Evolutionary conservation across 2,797 vertebrate species (phyloP).

Genomic region (Silurus aristotelis): DNA sequence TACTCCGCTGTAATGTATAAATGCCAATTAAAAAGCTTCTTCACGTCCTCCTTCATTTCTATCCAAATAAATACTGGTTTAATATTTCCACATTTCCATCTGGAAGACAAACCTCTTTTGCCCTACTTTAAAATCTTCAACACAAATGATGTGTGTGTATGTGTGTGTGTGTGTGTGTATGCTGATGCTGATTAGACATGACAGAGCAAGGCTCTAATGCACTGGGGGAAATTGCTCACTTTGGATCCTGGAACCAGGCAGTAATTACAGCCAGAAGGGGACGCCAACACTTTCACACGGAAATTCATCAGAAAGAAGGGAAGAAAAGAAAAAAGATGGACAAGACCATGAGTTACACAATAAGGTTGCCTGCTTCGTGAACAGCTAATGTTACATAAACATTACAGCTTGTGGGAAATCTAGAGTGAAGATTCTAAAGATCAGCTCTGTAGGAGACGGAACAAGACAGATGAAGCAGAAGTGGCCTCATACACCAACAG

Average conservation of each 20-base stretch:
- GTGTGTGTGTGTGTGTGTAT: slow-evolving; percentile 48
- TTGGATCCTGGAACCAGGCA: slow-evolving; percentile 58
- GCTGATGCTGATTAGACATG: slow-evolving; percentile 66
- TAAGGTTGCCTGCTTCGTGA: not conserved
- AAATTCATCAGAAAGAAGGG: not conserved
- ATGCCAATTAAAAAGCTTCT: too few relatives aligned
- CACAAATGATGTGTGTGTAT: slow-evolving; percentile 46
- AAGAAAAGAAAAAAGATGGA: too few relatives aligned
- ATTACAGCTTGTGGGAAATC: not conserved
- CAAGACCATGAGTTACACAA: not conserved
- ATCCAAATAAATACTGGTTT: slow-evolving; percentile 1
- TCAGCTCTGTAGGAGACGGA: too few relatives aligned
- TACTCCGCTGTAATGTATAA: too few relatives aligned
- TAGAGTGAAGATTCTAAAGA: not conserved
- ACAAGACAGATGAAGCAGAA: too few relatives aligned
- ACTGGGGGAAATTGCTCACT: slow-evolving; percentile 59
- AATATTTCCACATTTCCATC: slow-evolving; percentile 20
- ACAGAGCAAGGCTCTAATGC: slow-evolving; percentile 58
- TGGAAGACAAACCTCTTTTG: slow-evolving; percentile 32
- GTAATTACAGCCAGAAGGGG: slow-evolving; percentile 60
- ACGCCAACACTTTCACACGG: slow-evolving; percentile 41
- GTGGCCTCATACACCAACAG: too few relatives aligned
- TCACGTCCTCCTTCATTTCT: not conserved
- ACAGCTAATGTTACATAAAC: not conserved
- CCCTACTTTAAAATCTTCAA: slow-evolving; percentile 27